Evolutionary conservation across 2,113 vertebrate species (phyloP).

Genomic region (Passer domesticus): DNA sequence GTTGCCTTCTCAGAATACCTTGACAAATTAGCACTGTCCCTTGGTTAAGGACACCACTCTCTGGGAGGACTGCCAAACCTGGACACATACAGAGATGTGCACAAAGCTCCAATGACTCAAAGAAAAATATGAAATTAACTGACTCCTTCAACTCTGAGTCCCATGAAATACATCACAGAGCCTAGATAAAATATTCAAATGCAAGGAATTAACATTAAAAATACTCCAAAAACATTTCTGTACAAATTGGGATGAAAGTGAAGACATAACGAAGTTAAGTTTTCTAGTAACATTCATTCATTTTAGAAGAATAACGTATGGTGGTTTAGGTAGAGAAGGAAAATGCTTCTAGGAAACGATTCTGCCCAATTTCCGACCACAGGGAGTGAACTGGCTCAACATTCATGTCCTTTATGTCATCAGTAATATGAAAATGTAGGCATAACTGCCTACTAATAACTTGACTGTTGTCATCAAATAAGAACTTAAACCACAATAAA

Average conservation of each 20-base stretch:
- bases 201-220: not conserved
- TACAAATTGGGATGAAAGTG: not conserved
- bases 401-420: not conserved
- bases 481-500: not conserved
- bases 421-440: not conserved
- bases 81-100: not conserved
- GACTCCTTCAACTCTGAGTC: not conserved
- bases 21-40: not conserved
- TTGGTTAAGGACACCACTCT: not conserved
- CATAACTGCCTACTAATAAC: not conserved
- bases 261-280: not conserved
- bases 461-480: not conserved
- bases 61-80: not conserved
- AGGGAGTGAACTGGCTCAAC: not conserved
- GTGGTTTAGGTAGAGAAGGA: not conserved
- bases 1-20: not conserved
- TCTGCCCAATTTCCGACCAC: not conserved
- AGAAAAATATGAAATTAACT: not conserved
- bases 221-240: not conserved
- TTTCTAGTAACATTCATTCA: not conserved
- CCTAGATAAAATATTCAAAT: not conserved
- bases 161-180: not conserved
- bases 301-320: not conserved
- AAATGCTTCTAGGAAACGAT: not conserved
- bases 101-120: not conserved